Evolutionary conservation across 2,797 vertebrate species (phyloP).

Genomic region (Sebastolobus altivelis): DNA sequence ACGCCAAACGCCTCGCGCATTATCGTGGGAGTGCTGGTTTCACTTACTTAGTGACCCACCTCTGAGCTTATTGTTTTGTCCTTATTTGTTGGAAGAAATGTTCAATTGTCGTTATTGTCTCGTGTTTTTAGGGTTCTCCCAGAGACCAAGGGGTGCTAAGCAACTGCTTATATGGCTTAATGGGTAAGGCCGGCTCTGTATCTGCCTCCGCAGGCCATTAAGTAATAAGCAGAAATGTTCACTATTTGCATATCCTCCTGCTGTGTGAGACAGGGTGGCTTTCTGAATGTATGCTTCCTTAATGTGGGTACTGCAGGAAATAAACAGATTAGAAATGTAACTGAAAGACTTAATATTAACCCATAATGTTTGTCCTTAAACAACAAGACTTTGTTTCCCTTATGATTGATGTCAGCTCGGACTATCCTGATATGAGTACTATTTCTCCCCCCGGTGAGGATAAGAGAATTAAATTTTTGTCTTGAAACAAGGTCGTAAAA

Average conservation of each 20-base stretch:
- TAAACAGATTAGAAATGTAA: not conserved
- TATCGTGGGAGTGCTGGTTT: too few species aligned
- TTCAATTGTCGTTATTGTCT: not conserved
- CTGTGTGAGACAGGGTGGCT: constrained; percentile 1
- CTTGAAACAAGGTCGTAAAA: constrained; percentile 26
- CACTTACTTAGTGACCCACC: not conserved
- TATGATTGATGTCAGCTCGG: constrained; percentile 20
- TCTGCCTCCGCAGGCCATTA: not conserved
- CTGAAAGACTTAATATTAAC: not conserved
- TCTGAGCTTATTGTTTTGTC: not conserved
- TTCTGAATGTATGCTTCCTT: not conserved
- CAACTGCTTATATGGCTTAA: not conserved
- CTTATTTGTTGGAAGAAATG: not conserved
- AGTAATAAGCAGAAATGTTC: constrained; percentile 20
- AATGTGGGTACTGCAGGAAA: constrained; percentile 20
- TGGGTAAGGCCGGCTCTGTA: not conserved
- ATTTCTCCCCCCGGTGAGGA: constrained; percentile 7
- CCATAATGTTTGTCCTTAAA: constrained; percentile 6
- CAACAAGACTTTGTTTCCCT: constrained; percentile 16
- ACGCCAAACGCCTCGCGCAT: too few species aligned
- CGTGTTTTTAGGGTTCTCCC: not conserved
- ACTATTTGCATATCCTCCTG: constrained; percentile 21
- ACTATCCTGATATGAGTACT: not conserved
- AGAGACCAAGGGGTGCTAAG: not conserved
- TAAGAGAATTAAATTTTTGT: constrained; percentile 30